Conservation (phyloP, 30 jellyfish, hydroid and myxozoan species). For the Phacellophora camtschatica region DNA sequence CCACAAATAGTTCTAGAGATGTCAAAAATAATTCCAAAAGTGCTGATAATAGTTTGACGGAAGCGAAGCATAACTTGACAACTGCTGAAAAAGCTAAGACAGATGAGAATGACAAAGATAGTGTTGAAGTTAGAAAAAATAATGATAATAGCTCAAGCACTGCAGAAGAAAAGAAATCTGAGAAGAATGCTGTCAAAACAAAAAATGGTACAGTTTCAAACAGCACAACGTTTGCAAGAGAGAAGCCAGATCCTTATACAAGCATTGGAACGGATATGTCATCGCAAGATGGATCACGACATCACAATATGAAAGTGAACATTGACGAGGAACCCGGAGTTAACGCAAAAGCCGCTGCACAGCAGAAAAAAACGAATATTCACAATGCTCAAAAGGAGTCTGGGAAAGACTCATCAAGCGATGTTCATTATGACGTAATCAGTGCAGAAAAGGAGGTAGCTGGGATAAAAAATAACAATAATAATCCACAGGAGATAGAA, state of each 20-base stretch:
- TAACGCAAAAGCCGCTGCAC: slow-evolving; percentile 1
- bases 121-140: too few species aligned
- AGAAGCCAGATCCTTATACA: slow-evolving; percentile 20
- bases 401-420: background rate
- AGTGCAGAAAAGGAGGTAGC: slow-evolving; percentile 1
- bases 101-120: too few species aligned
- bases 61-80: background rate
- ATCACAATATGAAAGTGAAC: background rate
- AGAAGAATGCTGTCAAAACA: too few species aligned
- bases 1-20: too few species aligned
- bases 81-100: background rate
- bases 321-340: background rate
- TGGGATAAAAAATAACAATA: background rate
- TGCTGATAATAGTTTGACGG: background rate
- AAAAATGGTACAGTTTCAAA: background rate
- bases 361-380: slow-evolving; percentile 14
- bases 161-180: too few species aligned
- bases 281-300: slow-evolving; percentile 8
- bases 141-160: too few species aligned
- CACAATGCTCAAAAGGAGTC: background rate
- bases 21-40: background rate
- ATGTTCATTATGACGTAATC: slow-evolving; percentile 27
- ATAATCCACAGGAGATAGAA: background rate
- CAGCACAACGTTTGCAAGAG: slow-evolving; percentile 3
- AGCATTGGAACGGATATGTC: slow-evolving; percentile 41